Conservation (phyloP, 2,113 vertebrate genomes). For the Carollia perspicillata region DNA sequence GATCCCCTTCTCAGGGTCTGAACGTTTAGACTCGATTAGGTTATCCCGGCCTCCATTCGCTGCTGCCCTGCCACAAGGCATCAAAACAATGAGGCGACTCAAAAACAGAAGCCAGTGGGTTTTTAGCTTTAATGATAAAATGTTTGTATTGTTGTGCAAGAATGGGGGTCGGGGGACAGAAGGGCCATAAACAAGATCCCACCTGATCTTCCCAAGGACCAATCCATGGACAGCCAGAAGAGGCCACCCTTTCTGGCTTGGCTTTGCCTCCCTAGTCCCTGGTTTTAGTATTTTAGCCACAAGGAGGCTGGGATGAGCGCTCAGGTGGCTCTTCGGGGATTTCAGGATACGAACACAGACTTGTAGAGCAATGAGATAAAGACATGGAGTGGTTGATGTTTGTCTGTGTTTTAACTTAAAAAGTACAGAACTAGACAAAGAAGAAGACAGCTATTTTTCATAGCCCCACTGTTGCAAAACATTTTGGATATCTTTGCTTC, state of each 20-base stretch:
- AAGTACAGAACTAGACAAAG: background rate
- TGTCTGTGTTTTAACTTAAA: background rate
- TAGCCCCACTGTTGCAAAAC: background rate
- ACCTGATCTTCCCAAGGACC: background rate
- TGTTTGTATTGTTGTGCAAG: background rate
- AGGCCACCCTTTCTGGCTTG: background rate
- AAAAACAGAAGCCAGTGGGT: constrained; percentile 77
- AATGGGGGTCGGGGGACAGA: background rate
- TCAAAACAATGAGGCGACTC: constrained; percentile 80
- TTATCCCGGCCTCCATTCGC: constrained; percentile 79
- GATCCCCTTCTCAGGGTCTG: constrained; percentile 72
- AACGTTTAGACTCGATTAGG: constrained; percentile 82
- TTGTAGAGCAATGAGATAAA: background rate
- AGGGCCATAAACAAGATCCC: background rate
- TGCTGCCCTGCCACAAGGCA: constrained; percentile 74
- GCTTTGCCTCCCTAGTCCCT: background rate
- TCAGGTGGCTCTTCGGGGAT: background rate
- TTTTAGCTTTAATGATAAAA: constrained; percentile 68
- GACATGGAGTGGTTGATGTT: background rate
- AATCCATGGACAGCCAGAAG: background rate
- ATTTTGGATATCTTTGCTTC: background rate
- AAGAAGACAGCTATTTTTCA: background rate
- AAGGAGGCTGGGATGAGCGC: background rate
- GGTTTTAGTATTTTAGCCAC: background rate
- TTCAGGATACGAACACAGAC: background rate